Base-by-base conservation (phyloP, 1,140 invertebrate genomes). In the Sycophila sp. region DNA sequence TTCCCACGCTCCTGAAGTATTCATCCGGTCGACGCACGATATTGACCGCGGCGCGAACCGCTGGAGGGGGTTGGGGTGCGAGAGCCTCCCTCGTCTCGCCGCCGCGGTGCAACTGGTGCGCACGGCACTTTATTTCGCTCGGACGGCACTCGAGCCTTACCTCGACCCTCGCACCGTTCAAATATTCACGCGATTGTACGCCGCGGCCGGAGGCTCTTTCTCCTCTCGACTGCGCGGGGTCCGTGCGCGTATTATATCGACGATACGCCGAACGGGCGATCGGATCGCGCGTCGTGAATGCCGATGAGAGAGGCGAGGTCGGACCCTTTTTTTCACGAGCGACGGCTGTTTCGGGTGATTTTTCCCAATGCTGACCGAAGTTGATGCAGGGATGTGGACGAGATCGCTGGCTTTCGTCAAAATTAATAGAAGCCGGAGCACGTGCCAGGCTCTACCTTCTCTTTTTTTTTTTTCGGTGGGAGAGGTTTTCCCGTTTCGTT, bases 1-100 rank as follows among this genome's bases (percentile, higher is more conserved):
- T n/a, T n/a, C 83, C 72, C 83, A 83, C 81, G 75, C 67, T 79
- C 70, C 74, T 85, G 28, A 83, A 84, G 53, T 83, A 84, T 85
- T 82, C 75, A 86, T 80, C 75, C 65, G 75, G n/a, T n/a, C 73
- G 75, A 73, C 78, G 76, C 77, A 74, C 79, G 77, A 78, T 86
- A 86, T 86, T 84, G 83, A 86, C 83, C 82, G 83, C 75, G 73
- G 75, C 75, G 73, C 76, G 77, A 75, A 75, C n/a, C n/a, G n/a
- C n/a, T n/a, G n/a, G n/a, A n/a, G n/a, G n/a, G n/a, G n/a, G n/a
- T n/a, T n/a, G n/a, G 77, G 74, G 73, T 76, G 67, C 76, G 67
- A 26, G 11, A 34, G 11, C 8, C 17, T 26, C 4, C 1, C 32
- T 36, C n/a, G 8, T n/a, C 32, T 24, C 28, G 22, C 28, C 22